Base-by-base conservation (phyloP, 2,113 vertebrate genomes). In the Sminthopsis crassicaudata region DNA sequence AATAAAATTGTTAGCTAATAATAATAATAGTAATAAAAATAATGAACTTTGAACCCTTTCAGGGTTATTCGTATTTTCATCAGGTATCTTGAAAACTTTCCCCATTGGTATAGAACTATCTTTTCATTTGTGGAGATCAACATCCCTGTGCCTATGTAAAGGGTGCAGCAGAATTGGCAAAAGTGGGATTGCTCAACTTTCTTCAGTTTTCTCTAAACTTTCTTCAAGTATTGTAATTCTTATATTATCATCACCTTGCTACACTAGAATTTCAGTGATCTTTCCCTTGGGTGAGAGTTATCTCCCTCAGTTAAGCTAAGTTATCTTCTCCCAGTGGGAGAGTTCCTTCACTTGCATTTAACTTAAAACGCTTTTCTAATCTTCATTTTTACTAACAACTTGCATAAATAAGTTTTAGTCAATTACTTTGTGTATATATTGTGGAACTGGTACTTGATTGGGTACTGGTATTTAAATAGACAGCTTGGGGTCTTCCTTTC, bases 101-200 rank as follows among this genome's bases (percentile, higher is more conserved):
- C 9, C 54, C 26, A 57, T 57, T 57, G 2, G 10, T 27, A 53
- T 53, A 19, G 24, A 8, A 57, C 54, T 57, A 10, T 57, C 8
- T 57, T 11, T 26, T 57, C 55, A 57, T 57, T 57, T 97, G 98
- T 98, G 98, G 98, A 98, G 98, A 98, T 98, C 94, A 96, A 92
- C 54, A 96, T 48, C 94, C 96, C 89, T 96, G 94, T 93, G 96
- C 97, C 98, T 97, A 91, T 95, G 60, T 16, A 67, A 67, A 7
- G 60, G 30, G 60, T 30, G 12, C 30, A 67, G 36, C 30, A 27
- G 25, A 57, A 6, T 27, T 14, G 26, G 6, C 55, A 27, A 67
- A 14, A 67, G 30, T 67, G 60, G 14, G 60, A 67, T 14, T n/a
- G 27, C 14, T 14, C 14, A 67, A 67, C 30, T n/a, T 36, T 67